phyloP scores from a whole-genome alignment of 1,140 invertebrate genomes.

The Drosophila subobscura region DNA sequence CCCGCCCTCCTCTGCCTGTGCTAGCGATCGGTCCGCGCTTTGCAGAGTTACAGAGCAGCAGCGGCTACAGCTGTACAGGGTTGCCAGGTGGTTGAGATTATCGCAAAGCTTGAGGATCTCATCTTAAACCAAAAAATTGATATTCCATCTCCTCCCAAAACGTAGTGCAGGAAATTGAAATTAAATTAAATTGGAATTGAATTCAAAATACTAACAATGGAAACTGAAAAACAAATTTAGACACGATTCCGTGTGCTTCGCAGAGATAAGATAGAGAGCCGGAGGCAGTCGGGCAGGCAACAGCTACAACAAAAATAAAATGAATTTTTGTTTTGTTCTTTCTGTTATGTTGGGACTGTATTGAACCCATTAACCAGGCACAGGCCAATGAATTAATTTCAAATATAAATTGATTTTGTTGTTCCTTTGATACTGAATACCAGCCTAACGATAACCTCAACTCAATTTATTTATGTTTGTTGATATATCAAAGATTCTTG shows the following conservation, averaged over 20 bases:
- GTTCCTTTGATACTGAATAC: slow-evolving; percentile 7
- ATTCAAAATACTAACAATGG: too few species aligned
- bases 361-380: slow-evolving; percentile 35
- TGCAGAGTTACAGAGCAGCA: slow-evolving; percentile 39
- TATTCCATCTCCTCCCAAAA: too few species aligned
- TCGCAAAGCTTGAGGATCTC: too few species aligned
- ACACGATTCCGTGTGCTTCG: too few species aligned
- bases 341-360: slow-evolving; percentile 2
- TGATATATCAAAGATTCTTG: too few species aligned
- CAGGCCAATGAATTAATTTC: slow-evolving; percentile 47
- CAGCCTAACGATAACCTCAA: neutral
- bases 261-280: too few species aligned
- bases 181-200: too few species aligned
- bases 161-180: too few species aligned
- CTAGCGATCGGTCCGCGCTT: slow-evolving; percentile 11
- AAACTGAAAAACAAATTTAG: too few species aligned
- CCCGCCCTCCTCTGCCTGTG: slow-evolving; percentile 1
- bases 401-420: slow-evolving; percentile 49
- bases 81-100: slow-evolving; percentile 34
- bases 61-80: slow-evolving; percentile 12
- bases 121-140: too few species aligned
- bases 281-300: too few species aligned
- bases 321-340: too few species aligned
- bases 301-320: neutral
- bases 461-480: slow-evolving; percentile 4